phyloP scores from a whole-genome alignment of 2,797 vertebrate genomes.

The Pseudochaenichthys georgianus region DNA sequence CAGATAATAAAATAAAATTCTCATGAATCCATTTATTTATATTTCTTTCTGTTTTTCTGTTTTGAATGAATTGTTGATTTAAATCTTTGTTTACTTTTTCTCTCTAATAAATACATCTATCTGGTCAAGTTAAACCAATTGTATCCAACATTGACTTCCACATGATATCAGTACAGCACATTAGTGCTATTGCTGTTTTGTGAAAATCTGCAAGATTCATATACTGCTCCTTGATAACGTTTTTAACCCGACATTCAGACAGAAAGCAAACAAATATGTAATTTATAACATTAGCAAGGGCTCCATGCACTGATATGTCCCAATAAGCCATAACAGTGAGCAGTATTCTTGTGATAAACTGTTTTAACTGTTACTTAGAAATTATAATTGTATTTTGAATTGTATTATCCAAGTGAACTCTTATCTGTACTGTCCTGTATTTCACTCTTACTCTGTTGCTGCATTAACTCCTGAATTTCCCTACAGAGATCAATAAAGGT shows the following conservation, averaged over 20 bases:
- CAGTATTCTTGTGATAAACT: no score
- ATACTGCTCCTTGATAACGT: neutral
- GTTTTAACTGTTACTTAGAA: no score
- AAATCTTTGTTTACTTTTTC: neutral
- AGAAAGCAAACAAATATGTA: neutral
- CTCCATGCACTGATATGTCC: neutral
- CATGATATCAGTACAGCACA: neutral
- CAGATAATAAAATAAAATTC: slow-evolving; percentile 4
- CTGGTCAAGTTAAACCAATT: neutral
- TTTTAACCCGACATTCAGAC: neutral
- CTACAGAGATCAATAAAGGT: no score
- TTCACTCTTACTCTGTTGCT: no score
- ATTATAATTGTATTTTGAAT: no score
- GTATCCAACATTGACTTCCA: neutral
- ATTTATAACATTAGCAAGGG: neutral
- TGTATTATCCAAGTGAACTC: no score
- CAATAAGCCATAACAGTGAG: neutral
- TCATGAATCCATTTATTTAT: neutral
- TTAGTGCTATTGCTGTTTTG: neutral
- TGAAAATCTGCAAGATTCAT: neutral
- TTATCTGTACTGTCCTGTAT: no score
- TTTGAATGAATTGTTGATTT: slow-evolving; percentile 10
- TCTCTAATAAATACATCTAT: neutral
- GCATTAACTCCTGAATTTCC: no score
- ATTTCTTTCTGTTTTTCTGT: neutral